Conservation (phyloP, 2,888 invertebrate genomes). For the Drosophila bunnanda region DNA sequence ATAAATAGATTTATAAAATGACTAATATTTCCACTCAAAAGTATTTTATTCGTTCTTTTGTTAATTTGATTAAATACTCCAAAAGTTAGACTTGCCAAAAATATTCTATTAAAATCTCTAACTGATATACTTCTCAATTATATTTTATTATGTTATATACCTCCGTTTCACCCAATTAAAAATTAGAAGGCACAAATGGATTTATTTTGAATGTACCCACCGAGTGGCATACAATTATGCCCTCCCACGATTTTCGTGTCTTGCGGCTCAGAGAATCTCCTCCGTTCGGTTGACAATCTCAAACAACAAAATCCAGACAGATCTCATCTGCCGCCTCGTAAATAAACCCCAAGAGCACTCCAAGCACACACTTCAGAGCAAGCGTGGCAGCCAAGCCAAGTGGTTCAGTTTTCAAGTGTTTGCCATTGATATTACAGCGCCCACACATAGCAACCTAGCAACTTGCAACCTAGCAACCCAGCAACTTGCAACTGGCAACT, state of each 20-base stretch:
- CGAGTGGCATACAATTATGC: slow-evolving; percentile 28
- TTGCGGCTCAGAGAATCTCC: slow-evolving; percentile 11
- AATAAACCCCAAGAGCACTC: slow-evolving; percentile 48
- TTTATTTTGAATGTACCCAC: slow-evolving; percentile 18
- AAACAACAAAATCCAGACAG: slow-evolving; percentile 20
- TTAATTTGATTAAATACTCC: background rate
- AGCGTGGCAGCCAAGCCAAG: slow-evolving; percentile 56
- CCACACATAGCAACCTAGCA: slow-evolving; percentile 35
- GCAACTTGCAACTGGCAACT: slow-evolving; percentile 18
- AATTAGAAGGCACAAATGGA: slow-evolving; percentile 6
- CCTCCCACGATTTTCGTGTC: slow-evolving; percentile 46
- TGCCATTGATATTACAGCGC: slow-evolving; percentile 63
- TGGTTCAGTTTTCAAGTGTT: slow-evolving; percentile 56
- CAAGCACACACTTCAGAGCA: slow-evolving; percentile 52
- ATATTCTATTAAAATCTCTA: background rate
- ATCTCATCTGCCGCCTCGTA: slow-evolving; percentile 34
- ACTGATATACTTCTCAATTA: background rate
- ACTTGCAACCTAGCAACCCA: slow-evolving; percentile 12
- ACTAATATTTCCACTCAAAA: too few relatives aligned
- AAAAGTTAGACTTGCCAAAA: background rate
- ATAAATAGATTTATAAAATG: too few relatives aligned
- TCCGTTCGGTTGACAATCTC: slow-evolving; percentile 35
- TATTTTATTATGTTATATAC: background rate
- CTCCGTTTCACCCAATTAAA: background rate
- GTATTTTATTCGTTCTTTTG: too few relatives aligned